Evolutionary conservation across 2,888 invertebrate species (phyloP).

Genomic region (Chymomyza procnemis): DNA sequence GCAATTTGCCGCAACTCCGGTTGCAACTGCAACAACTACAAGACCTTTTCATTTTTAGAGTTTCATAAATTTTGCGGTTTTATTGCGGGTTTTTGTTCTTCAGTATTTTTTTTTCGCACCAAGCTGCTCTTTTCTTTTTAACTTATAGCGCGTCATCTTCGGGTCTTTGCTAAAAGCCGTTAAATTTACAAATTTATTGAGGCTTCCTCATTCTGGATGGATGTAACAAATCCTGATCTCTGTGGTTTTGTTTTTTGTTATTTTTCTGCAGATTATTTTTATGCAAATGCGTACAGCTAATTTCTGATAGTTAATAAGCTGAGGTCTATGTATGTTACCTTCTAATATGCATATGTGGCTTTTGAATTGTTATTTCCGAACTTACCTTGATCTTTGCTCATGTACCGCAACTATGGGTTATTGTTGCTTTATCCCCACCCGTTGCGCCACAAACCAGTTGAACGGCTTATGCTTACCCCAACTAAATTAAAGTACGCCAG

Average conservation of each 20-base stretch:
- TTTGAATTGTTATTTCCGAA: slow-evolving; percentile 4
- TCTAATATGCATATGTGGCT: neutral
- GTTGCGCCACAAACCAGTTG: slow-evolving; percentile 53
- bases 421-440: neutral
- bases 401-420: neutral
- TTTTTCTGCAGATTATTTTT: neutral
- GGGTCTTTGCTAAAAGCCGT: slow-evolving; percentile 30
- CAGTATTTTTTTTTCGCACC: neutral
- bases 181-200: slow-evolving; percentile 20
- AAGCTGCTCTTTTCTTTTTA: slow-evolving; percentile 10
- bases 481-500: slow-evolving; percentile 50
- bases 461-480: slow-evolving; percentile 39
- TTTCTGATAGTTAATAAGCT: neutral
- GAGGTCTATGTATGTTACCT: neutral
- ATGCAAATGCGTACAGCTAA: neutral
- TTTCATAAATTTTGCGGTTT: slow-evolving; percentile 56
- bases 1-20: slow-evolving; percentile 22
- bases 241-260: neutral
- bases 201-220: neutral
- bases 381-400: slow-evolving; percentile 61
- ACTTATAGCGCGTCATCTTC: slow-evolving; percentile 34
- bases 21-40: slow-evolving; percentile 28
- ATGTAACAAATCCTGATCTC: neutral
- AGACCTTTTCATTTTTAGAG: slow-evolving; percentile 41
- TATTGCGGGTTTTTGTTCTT: slow-evolving; percentile 31